Conservation (phyloP, 30 jellyfish, hydroid and myxozoan genomes). For the Hydra vulgaris region DNA sequence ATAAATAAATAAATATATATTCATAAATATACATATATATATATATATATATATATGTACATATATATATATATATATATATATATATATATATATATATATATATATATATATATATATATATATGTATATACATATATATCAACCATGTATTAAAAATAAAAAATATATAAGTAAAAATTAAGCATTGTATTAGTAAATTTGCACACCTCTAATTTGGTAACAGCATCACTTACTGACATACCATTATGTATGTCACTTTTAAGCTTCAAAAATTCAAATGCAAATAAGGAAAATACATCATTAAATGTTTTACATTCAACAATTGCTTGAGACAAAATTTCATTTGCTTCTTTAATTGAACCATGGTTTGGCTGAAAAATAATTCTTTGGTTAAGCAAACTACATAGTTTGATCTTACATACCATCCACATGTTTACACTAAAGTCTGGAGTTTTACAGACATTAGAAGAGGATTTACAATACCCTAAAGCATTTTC, state of each 20-base stretch:
- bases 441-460: slow-evolving; percentile 17
- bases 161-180: no score
- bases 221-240: slow-evolving; percentile 20
- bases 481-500: background rate
- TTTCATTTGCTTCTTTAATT: slow-evolving; percentile 30
- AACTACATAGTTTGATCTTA: slow-evolving; percentile 22
- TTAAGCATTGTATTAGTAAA: no score
- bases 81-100: no score
- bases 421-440: slow-evolving; percentile 15
- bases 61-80: no score
- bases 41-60: no score
- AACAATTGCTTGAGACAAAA: slow-evolving; percentile 35
- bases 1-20: no score
- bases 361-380: background rate
- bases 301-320: slow-evolving; percentile 49
- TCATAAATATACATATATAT: no score
- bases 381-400: slow-evolving; percentile 19
- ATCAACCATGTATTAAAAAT: no score
- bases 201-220: slow-evolving; percentile 10
- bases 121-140: no score
- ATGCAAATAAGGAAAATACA: slow-evolving; percentile 1
- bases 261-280: slow-evolving; percentile 16
- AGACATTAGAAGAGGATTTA: slow-evolving; percentile 2
- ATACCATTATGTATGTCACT: slow-evolving; percentile 40
- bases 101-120: no score